Base-by-base conservation (phyloP, 92 coral and sea anemone genomes). In the Epizoanthus fatuus region DNA sequence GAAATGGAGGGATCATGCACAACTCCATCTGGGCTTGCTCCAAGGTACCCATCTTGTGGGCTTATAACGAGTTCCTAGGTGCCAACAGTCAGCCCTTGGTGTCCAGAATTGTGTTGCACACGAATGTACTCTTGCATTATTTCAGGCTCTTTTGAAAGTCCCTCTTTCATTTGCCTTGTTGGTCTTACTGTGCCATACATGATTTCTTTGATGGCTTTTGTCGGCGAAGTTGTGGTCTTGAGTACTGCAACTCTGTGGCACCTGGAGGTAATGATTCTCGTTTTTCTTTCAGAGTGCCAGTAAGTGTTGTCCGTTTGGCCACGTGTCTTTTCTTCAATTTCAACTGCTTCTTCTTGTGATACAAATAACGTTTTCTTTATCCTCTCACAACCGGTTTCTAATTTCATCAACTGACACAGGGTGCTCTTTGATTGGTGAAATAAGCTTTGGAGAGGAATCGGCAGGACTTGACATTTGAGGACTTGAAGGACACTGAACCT, bases 21-120 rank as follows among this genome's bases (percentile, higher is more conserved):
- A 35, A 83, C n/a, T 52, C 87, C 87, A 72, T 83, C 87, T 15
- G 87, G 81, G 45, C 79, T 69, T 45, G 87, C 87, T 35, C 87
- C 87, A 69, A 83, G 87, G 20, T 35, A 69, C 0, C 87, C 87
- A 71, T 83, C 79, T 75, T 19, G 74, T 64, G 22, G 37, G 35
- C 76, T 63, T 16, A 79, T 47, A 58, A 79, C 56, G 16, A 79
- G 53, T 38, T 60, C 84, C 1, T 38, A 79, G 3, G 15, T 58
- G 29, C 39, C 35, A 63, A 79, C 84, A 62, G 51, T 29, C 15
- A 79, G 25, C 56, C 56, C 75, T 81, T 47, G 58, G 75, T 64
- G 53, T 68, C 55, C 71, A 25, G 53, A 60, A 51, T 60, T 80
- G 15, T 59, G 75, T 70, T 70, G 75, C 54, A 72, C 54, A 72